Evolutionary conservation across 2,888 invertebrate genomes (phyloP).

Genomic region (Orchestes rusci): DNA sequence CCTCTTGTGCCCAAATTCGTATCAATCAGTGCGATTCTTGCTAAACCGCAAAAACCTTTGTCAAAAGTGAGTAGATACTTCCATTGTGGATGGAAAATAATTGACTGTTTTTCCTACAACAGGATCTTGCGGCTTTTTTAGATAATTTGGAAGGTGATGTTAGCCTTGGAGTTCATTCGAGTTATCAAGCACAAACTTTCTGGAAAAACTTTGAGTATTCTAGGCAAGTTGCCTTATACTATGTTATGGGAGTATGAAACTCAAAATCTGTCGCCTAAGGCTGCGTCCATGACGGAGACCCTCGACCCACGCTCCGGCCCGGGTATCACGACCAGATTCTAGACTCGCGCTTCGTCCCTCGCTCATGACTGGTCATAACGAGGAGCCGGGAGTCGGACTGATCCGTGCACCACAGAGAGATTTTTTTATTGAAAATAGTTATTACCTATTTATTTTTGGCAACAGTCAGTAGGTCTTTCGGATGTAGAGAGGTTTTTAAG

Average conservation of each 20-base stretch:
- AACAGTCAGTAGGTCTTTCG: too few species aligned
- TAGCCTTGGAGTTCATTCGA: conserved; percentile 42
- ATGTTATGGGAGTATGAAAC: conserved; percentile 45
- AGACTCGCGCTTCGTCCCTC: too few species aligned
- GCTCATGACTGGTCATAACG: too few species aligned
- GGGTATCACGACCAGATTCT: too few species aligned
- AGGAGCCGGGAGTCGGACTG: too few species aligned
- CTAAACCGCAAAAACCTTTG: conserved; percentile 30
- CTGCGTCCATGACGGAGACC: too few species aligned
- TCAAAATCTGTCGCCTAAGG: conserved; percentile 30
- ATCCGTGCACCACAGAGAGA: too few species aligned
- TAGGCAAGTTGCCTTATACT: conserved; percentile 41
- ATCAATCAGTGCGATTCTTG: conserved; percentile 33
- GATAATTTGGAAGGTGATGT: conserved; percentile 39
- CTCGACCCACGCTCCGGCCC: too few species aligned
- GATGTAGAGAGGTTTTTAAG: too few species aligned
- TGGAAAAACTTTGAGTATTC: conserved; percentile 36
- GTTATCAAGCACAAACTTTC: conserved; percentile 34
- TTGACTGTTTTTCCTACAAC: conserved; percentile 5
- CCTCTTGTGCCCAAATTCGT: conserved; percentile 30
- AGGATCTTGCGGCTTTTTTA: conserved; percentile 39
- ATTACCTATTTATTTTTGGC: too few species aligned
- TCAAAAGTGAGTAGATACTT: conserved; percentile 29
- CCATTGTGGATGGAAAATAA: not conserved
- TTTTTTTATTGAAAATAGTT: too few species aligned